Percentiles rank a stretch among this genome's conserved stretches.
Evolutionary conservation across 2,888 invertebrate genomes (phyloP).

Genomic region (Slavum lentiscoides): DNA sequence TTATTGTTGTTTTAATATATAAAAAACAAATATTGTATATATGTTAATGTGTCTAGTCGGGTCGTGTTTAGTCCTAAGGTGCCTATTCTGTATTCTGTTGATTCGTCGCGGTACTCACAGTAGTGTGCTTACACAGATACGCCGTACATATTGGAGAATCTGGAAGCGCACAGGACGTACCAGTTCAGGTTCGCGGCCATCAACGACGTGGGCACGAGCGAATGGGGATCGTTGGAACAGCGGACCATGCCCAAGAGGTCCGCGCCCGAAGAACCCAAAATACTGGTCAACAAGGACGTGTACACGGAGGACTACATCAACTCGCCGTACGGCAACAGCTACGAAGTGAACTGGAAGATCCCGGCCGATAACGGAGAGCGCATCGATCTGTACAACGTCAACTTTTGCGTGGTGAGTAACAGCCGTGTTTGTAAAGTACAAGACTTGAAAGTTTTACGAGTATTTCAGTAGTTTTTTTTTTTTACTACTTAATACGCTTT

Average conservation of each 20-base stretch:
- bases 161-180: slow-evolving; percentile 77
- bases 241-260: slow-evolving; percentile 77
- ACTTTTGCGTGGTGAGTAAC: slow-evolving; percentile 74
- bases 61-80: too few relatives aligned
- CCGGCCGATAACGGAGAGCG: slow-evolving; percentile 89
- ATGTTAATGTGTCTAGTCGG: too few relatives aligned
- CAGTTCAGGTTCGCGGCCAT: slow-evolving; percentile 82
- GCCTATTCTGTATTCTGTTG: too few relatives aligned
- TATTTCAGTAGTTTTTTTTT: too few relatives aligned
- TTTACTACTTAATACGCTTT: too few relatives aligned
- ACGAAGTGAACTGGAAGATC: slow-evolving; percentile 80
- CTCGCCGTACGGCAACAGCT: slow-evolving; percentile 75
- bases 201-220: slow-evolving; percentile 80
- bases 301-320: slow-evolving; percentile 63
- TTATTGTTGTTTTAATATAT: too few relatives aligned
- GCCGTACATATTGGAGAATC: slow-evolving; percentile 77
- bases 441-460: too few relatives aligned
- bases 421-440: too few relatives aligned
- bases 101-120: too few relatives aligned
- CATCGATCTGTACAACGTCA: slow-evolving; percentile 79
- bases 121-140: slow-evolving; percentile 63
- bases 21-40: too few relatives aligned
- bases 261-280: slow-evolving; percentile 74
- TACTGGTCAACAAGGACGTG: slow-evolving; percentile 62
- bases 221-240: slow-evolving; percentile 69